These are phyloP conservation scores for Acanthosepion pharaonis DNA, from an alignment of 2,888 invertebrate species.

Conservation along the genomic window DNA sequence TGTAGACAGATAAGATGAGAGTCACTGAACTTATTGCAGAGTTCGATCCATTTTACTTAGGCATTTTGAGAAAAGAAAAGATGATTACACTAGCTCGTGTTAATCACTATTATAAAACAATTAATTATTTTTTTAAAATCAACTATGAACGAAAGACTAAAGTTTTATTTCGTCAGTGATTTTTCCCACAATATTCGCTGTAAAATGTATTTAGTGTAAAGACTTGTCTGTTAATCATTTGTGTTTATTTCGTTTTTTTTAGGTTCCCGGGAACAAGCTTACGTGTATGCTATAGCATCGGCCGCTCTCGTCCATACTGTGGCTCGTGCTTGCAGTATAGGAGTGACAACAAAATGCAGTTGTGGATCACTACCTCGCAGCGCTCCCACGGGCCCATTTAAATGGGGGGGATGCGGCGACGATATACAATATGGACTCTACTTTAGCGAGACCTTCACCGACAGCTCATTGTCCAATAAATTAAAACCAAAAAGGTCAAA, in stretches of 20 bases:
- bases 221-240: not conserved
- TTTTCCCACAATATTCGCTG: too few species aligned
- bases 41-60: too few species aligned
- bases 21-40: too few species aligned
- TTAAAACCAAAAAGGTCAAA: slow-evolving; percentile 60
- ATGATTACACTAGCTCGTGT: too few species aligned
- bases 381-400: slow-evolving; percentile 82
- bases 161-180: too few species aligned
- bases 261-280: slow-evolving; percentile 91
- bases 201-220: too few species aligned
- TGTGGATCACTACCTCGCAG: slow-evolving; percentile 85
- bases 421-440: slow-evolving; percentile 76
- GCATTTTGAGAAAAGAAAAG: too few species aligned
- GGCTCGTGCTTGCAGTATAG: slow-evolving; percentile 85
- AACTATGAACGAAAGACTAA: too few species aligned
- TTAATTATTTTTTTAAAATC: too few species aligned
- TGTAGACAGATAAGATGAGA: too few species aligned
- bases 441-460: slow-evolving; percentile 73
- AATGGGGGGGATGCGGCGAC: slow-evolving; percentile 92
- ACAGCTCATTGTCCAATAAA: slow-evolving; percentile 60
- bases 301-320: slow-evolving; percentile 85
- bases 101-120: too few species aligned
- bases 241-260: slow-evolving; percentile 54
- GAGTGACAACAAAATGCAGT: slow-evolving; percentile 84
- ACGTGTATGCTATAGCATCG: slow-evolving; percentile 87